phyloP scores from a whole-genome alignment of 1,140 invertebrate species.

The Drosophila kurseongensis region DNA sequence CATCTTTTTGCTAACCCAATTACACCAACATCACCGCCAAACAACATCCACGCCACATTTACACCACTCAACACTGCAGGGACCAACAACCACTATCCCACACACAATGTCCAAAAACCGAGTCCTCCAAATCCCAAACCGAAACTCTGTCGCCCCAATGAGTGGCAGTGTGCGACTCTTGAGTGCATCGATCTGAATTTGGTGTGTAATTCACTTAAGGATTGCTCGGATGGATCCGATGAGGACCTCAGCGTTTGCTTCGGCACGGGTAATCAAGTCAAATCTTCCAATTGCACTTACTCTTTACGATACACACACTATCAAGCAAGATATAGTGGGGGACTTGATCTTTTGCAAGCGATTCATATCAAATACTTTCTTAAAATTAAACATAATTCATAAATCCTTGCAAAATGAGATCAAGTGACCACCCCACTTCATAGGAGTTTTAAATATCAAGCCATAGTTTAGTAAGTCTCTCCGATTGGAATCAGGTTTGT shows the following conservation, averaged over 20 bases:
- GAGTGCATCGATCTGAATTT: slow-evolving; percentile 82
- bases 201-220: slow-evolving; percentile 88
- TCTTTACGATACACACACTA: not conserved
- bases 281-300: not conserved
- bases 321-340: not conserved
- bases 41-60: slow-evolving; percentile 21
- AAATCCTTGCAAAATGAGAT: not conserved
- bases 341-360: not conserved
- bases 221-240: slow-evolving; percentile 90
- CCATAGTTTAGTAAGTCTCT: slow-evolving; percentile 19
- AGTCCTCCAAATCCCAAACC: slow-evolving; percentile 2
- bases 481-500: slow-evolving; percentile 29
- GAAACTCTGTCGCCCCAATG: slow-evolving; percentile 34
- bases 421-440: not conserved
- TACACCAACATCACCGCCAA: slow-evolving; percentile 22
- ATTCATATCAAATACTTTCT: not conserved
- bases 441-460: not conserved
- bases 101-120: slow-evolving; percentile 11
- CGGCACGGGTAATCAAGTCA: slow-evolving; percentile 53
- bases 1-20: slow-evolving; percentile 42
- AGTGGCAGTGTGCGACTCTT: slow-evolving; percentile 85
- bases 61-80: slow-evolving; percentile 16
- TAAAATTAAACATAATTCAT: not conserved
- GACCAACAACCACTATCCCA: slow-evolving; percentile 22
- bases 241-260: slow-evolving; percentile 84